Evolutionary conservation across 2,797 vertebrate species (phyloP).

Genomic region (Eleutherodactylus coqui): DNA sequence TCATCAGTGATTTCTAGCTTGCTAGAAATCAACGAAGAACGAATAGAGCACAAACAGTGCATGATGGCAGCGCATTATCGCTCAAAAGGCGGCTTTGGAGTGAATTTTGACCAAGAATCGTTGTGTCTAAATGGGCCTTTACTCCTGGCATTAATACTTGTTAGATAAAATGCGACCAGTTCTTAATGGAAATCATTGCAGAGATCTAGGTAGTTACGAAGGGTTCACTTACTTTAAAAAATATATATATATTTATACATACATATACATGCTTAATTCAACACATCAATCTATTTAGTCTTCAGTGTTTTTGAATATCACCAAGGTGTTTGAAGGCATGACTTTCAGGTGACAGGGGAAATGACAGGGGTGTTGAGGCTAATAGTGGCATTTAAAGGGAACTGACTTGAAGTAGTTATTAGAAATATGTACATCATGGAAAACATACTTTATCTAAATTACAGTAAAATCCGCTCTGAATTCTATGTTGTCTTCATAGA

Average conservation of each 20-base stretch:
- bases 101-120: too few species aligned
- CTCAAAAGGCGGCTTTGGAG: too few species aligned
- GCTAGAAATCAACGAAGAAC: too few species aligned
- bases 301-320: neutral
- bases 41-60: too few species aligned
- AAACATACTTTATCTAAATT: neutral
- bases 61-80: too few species aligned
- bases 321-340: neutral
- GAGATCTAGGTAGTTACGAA: too few species aligned
- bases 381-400: neutral
- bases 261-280: neutral
- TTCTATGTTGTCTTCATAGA: neutral
- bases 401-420: constrained; percentile 1
- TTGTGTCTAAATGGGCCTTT: too few species aligned
- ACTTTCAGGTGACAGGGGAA: neutral
- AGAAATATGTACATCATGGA: neutral
- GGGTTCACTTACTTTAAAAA: neutral
- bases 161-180: too few species aligned
- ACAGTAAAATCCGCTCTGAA: neutral
- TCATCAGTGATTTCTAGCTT: too few species aligned
- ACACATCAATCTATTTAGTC: neutral
- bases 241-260: neutral
- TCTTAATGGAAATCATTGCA: too few species aligned
- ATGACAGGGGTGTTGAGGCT: neutral
- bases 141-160: too few species aligned